Evolutionary conservation across 2,888 invertebrate species (phyloP).

Genomic region (Euphydryas editha): DNA sequence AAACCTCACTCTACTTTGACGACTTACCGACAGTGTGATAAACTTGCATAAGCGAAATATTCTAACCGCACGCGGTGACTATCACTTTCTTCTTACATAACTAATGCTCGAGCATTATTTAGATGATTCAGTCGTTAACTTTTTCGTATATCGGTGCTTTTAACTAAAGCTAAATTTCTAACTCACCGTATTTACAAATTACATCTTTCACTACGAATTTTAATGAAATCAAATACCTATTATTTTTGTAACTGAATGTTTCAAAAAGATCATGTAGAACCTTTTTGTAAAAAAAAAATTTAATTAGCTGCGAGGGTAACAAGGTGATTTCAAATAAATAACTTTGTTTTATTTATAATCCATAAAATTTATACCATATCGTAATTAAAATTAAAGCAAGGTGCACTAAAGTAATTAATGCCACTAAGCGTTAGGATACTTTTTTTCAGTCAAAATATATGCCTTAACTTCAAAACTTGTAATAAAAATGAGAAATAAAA

Average conservation of each 20-base stretch:
- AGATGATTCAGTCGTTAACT: conserved; percentile 12
- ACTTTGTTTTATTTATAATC: no score
- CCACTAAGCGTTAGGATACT: no score
- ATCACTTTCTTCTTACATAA: conserved; percentile 69
- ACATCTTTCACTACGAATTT: not conserved
- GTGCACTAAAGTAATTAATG: no score
- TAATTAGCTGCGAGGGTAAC: no score
- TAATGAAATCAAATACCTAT: not conserved
- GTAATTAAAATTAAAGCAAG: no score
- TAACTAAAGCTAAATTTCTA: conserved; percentile 6
- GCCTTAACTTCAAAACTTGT: no score
- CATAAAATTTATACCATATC: no score
- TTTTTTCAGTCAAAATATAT: no score
- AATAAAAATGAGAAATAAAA: no score
- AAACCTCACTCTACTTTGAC: not conserved
- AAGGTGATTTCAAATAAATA: no score
- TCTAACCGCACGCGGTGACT: conserved; percentile 42
- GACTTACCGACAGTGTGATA: conserved; percentile 44
- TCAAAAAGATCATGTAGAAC: not conserved
- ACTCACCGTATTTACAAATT: not conserved
- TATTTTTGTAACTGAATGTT: not conserved
- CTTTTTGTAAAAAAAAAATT: not conserved
- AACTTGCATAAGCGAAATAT: conserved; percentile 58
- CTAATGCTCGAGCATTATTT: conserved; percentile 28
- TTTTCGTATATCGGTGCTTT: conserved; percentile 15